A percentile compares a stretch with the other conserved stretches of the same genome.
phyloP scores from a whole-genome alignment of 2,888 invertebrate species.

The Sipha maydis region DNA sequence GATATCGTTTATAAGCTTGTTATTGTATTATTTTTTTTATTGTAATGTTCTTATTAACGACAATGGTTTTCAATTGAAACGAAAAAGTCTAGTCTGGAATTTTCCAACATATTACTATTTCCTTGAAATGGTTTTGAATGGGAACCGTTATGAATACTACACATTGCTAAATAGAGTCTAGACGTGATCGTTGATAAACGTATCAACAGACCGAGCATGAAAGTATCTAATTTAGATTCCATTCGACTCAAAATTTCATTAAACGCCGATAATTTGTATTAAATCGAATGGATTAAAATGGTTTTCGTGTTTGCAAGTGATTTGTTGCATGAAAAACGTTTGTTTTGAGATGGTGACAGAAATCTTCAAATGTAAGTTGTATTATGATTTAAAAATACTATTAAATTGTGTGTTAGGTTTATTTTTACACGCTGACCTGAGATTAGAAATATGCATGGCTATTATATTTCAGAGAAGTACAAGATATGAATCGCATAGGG shows the following conservation, averaged over 20 bases:
- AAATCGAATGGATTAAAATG: too few species aligned
- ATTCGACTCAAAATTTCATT: neutral
- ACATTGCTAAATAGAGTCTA: neutral
- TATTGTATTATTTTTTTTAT: neutral
- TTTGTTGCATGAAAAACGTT: too few species aligned
- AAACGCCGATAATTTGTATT: neutral
- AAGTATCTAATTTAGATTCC: conserved; percentile 3
- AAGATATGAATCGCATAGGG: too few species aligned
- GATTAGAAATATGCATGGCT: too few species aligned
- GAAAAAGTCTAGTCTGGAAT: neutral
- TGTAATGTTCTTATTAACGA: conserved; percentile 1
- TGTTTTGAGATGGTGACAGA: too few species aligned
- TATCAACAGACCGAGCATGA: neutral
- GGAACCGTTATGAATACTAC: neutral
- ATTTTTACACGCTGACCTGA: too few species aligned
- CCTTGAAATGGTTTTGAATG: neutral
- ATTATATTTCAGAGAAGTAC: too few species aligned
- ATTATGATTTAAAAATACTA: too few species aligned
- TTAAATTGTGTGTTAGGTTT: too few species aligned
- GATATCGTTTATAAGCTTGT: neutral
- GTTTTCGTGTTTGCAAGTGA: too few species aligned
- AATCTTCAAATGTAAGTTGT: too few species aligned
- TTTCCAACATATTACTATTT: neutral
- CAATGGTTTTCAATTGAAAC: neutral
- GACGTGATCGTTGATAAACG: conserved; percentile 20